Evolutionary conservation across 2,113 vertebrate species (phyloP).

Genomic region (Aleadryas rufinucha): DNA sequence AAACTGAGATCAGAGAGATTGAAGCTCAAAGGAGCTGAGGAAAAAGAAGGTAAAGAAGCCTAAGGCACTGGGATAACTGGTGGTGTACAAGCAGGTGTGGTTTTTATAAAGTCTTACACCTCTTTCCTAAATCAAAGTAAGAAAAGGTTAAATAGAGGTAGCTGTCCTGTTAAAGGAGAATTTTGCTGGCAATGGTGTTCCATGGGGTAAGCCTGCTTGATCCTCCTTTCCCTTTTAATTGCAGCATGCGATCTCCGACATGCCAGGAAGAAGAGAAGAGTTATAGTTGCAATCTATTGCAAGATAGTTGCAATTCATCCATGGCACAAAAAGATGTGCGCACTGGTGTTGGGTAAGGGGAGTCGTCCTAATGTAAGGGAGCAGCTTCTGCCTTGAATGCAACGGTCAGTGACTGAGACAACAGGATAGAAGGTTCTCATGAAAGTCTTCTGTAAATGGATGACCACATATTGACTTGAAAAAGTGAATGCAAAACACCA

Average conservation of each 20-base stretch:
- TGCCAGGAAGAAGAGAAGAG: not conserved
- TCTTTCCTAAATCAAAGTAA: not conserved
- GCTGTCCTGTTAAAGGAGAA: not conserved
- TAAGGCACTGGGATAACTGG: not conserved
- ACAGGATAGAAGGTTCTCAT: not conserved
- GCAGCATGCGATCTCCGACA: not conserved
- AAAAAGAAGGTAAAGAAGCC: not conserved
- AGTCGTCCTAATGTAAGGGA: not conserved
- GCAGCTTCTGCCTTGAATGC: not conserved
- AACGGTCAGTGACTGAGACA: not conserved
- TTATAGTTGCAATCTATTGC: not conserved
- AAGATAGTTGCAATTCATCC: too few relatives aligned
- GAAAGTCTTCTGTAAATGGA: not conserved
- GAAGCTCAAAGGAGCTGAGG: not conserved
- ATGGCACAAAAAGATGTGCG: accelerated
- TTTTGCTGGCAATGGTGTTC: not conserved
- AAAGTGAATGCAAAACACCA: not conserved
- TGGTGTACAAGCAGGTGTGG: not conserved
- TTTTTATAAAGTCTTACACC: not conserved
- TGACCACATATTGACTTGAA: not conserved
- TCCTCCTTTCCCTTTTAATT: not conserved
- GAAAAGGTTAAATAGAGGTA: not conserved
- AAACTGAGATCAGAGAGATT: not conserved
- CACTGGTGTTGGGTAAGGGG: not conserved
- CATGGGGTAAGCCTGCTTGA: not conserved